Base-by-base conservation (phyloP, 1,140 invertebrate genomes). In the Eubasilissa regina region DNA sequence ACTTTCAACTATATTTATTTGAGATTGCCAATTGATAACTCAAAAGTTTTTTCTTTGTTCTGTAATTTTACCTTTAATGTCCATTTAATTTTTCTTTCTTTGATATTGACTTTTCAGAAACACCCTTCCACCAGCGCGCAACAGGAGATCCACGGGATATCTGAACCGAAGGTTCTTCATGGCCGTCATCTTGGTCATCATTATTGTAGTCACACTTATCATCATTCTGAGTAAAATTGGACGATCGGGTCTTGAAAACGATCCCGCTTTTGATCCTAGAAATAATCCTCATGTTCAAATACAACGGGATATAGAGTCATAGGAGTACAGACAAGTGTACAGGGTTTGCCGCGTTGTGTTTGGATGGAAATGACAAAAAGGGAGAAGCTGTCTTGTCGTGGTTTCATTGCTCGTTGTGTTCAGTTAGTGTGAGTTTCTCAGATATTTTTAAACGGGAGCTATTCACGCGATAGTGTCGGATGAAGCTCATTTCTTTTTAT, bases 241-340 rank as follows among this genome's bases (percentile, higher is more conserved):
- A 1, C 84, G 85, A 78, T 85, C 87, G 68, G 84, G 84, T 12
- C 85, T 86, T 13, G 87, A 88, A 66, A 85, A 87, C 78, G 86
- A 88, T 84, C 86, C 87, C 3, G 83, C 82, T 68, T 85, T 86
- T 44, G 84, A 87, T 78, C 78, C 83, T 12, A 75, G 75, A 9
- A 83, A 85, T 62, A 86, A 88, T 84, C 85, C 83, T 12, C 47
- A 77, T 12, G 25, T 77, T 48, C 75, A 77, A 43, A 43, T 74
- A 9, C 51, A 58, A 45, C 13, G 13, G 13, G 45, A 68, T n/a
- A 68, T 47, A 4, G 64, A 68, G 13, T 47, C 43, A 68, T 68
- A 68, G 13, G 17, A 56, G 11, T 53, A 3, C 25, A 35, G 25
- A 35, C 25, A 6, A 1, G 6, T 35, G 25, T 35, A 35, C 25